A percentile compares a stretch with the other conserved stretches of the same genome.
Evolutionary conservation across 1,140 invertebrate species (phyloP).

Genomic region (Brachionus paranguensis): DNA sequence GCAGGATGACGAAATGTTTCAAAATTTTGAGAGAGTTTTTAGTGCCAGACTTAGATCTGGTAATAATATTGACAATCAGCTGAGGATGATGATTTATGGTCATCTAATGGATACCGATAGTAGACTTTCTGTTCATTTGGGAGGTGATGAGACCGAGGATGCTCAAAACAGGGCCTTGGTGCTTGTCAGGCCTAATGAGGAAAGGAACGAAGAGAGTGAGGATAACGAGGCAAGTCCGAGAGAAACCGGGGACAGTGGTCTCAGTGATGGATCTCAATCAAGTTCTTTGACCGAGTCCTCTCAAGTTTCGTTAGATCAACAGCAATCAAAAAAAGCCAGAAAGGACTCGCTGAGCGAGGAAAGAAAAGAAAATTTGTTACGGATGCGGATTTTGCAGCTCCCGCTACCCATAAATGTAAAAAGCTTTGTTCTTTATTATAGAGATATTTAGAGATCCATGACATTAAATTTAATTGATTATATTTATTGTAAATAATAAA

Average conservation of each 20-base stretch:
- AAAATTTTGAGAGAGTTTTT: constrained; percentile 4
- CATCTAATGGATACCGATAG: background rate
- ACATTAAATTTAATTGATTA: background rate
- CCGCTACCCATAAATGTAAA: background rate
- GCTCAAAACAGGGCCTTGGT: background rate
- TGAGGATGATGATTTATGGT: constrained; percentile 16
- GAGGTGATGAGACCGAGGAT: background rate
- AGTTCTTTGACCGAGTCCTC: background rate
- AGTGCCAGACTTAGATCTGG: background rate
- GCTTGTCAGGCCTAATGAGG: background rate
- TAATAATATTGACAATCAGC: background rate
- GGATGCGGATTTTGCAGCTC: background rate
- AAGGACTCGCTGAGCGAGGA: background rate
- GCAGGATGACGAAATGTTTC: constrained; percentile 5
- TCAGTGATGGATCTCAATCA: constrained; percentile 13
- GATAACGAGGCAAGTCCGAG: background rate
- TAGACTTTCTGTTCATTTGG: background rate
- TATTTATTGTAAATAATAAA: background rate
- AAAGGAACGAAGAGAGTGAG: background rate
- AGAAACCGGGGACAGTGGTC: background rate
- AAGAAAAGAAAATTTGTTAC: background rate
- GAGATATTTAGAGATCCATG: constrained; percentile 2
- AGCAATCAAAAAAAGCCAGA: background rate
- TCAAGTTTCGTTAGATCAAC: background rate
- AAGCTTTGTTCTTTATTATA: constrained; percentile 12